A percentile compares a stretch with the other conserved stretches of the same genome.
Evolutionary conservation across 1,140 invertebrate genomes (phyloP).

Genomic region (Ptiloglossa arizonensis): DNA sequence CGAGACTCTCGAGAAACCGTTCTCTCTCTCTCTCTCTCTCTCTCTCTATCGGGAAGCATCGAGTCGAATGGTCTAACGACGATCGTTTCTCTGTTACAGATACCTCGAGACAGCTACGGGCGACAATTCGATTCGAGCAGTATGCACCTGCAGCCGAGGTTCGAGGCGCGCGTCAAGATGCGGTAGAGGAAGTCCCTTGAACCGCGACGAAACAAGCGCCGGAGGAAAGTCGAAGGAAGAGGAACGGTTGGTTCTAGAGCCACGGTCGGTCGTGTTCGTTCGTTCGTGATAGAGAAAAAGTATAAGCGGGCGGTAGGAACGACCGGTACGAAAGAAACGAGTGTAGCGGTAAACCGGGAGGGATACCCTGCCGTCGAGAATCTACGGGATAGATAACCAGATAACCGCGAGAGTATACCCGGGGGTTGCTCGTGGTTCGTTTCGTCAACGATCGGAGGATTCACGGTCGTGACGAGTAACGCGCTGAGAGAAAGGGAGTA

Average conservation of each 20-base stretch:
- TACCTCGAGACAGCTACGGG: conserved; percentile 63
- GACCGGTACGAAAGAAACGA: too few species aligned
- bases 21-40: too few species aligned
- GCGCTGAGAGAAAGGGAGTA: neutral
- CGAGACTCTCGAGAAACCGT: too few species aligned
- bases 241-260: neutral
- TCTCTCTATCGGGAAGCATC: too few species aligned
- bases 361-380: too few species aligned
- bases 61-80: too few species aligned
- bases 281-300: neutral
- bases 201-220: neutral
- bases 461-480: too few species aligned
- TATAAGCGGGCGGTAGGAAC: conserved; percentile 12
- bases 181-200: conserved; percentile 38
- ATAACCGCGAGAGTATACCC: too few species aligned
- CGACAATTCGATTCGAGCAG: conserved; percentile 23
- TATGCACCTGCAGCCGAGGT: conserved; percentile 53
- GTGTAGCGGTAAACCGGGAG: neutral
- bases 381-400: too few species aligned
- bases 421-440: too few species aligned
- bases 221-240: neutral
- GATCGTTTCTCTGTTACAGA: conserved; percentile 70
- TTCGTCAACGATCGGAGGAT: neutral
- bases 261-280: neutral
- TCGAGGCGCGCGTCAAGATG: conserved; percentile 58